Base-by-base conservation (phyloP, 2,113 vertebrate species). In the Planiliza haematocheilus region DNA sequence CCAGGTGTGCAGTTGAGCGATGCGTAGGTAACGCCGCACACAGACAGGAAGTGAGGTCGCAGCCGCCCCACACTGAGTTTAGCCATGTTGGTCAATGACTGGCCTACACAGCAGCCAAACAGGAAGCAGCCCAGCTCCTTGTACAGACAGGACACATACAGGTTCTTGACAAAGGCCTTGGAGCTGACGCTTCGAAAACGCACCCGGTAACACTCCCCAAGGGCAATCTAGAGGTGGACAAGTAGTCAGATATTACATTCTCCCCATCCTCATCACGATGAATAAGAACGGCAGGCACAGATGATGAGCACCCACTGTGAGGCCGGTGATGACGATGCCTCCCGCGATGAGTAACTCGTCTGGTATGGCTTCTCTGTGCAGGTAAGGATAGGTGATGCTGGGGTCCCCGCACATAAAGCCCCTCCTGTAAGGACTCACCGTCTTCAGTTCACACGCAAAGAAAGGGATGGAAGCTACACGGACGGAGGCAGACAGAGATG, bases 111-210 rank as follows among this genome's bases (percentile, higher is more conserved):
- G 1, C 82, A 89, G 3, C 94, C 95, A 0, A 95, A 95, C 36
- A 95, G 60, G 85, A 95, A 95, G 50, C 93, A 89, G 20, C 94
- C 94, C 50, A 94, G 84, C 81, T 95, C 94, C 75, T 94, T 94
- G 90, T 95, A 94, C 45, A 93, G 75, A 21, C 87, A 46, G 4
- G 88, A 88, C 34, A 90, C 58, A 0, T 93, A 93, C 7, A 88
- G 77, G 70, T 91, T 93, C 77, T 82, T 81, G 7, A 90, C 16
- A 1, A 90, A 82, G 30, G 88, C 71, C 7, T 59, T 81, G 0
- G 87, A 91, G 55, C 51, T 79, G 11, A 87, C 70, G 8, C 61
- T 46, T 7, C 64, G 78, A 65, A 50, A 75, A 21, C 71, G 86
- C 18, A 91, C 86, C 0, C 72, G 62, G 73, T 81, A 91, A 63